These are phyloP conservation scores for Tachypleus tridentatus DNA, from an alignment of 1,140 invertebrate species.

Conservation along the genomic window DNA sequence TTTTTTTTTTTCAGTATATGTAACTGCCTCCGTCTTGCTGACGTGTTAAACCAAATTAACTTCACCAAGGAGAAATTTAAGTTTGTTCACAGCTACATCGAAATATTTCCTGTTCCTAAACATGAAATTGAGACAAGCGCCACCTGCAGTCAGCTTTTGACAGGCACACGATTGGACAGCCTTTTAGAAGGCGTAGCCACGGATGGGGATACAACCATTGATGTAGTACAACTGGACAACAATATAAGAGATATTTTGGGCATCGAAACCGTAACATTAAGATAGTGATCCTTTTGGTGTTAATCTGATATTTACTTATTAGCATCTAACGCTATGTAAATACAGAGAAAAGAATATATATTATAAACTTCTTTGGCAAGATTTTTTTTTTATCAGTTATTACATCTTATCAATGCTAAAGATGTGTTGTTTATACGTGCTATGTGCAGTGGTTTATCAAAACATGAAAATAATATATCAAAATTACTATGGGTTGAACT, in stretches of 20 bases:
- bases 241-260: conserved; percentile 8
- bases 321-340: no score
- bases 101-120: conserved; percentile 5
- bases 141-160: background rate
- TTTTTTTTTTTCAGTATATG: background rate
- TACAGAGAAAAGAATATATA: no score
- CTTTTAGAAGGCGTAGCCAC: background rate
- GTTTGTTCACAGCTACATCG: background rate
- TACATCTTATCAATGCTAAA: no score
- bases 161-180: background rate
- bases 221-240: conserved; percentile 7
- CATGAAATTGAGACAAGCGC: conserved; percentile 4
- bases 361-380: no score
- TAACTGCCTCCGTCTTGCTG: conserved; percentile 6
- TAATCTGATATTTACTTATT: no score
- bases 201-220: background rate
- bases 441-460: no score
- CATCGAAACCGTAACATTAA: conserved; percentile 10
- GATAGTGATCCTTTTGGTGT: background rate
- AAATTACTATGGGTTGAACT: no score
- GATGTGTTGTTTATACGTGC: no score
- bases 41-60: conserved; percentile 7
- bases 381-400: no score
- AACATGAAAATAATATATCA: no score
- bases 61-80: conserved; percentile 7